Percentiles rank a stretch among this genome's conserved stretches.
Conservation (phyloP, 30 jellyfish, hydroid and myxozoan species). For the Pelagia noctiluca region DNA sequence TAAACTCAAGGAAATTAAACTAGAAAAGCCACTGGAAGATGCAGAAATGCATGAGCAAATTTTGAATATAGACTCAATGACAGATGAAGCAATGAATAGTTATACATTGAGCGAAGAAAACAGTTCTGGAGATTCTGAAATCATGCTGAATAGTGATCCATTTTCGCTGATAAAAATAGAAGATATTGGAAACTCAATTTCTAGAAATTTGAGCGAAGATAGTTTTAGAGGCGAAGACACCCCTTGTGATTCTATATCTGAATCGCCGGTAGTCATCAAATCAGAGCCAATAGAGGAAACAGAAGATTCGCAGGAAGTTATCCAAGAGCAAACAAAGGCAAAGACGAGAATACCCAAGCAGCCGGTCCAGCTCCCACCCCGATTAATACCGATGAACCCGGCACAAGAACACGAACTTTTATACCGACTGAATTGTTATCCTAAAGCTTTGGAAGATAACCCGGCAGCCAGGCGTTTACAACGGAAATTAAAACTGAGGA, state of each 20-base stretch:
- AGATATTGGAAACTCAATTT: slow-evolving; percentile 54
- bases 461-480: slow-evolving; percentile 83
- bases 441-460: slow-evolving; percentile 66
- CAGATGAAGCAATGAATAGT: slow-evolving; percentile 13
- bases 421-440: slow-evolving; percentile 61
- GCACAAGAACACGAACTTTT: slow-evolving; percentile 84
- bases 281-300: background rate
- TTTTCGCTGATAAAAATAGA: slow-evolving; percentile 63
- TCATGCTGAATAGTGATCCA: slow-evolving; percentile 45
- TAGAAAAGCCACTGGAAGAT: background rate
- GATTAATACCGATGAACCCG: slow-evolving; percentile 58
- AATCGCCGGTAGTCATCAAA: background rate
- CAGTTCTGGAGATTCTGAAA: slow-evolving; percentile 7
- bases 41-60: background rate
- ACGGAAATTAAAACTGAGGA: slow-evolving; percentile 78
- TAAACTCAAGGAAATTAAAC: background rate
- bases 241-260: slow-evolving; percentile 17
- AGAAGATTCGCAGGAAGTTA: slow-evolving; percentile 39
- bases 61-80: slow-evolving; percentile 8
- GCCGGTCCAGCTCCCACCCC: background rate
- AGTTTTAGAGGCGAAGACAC: background rate
- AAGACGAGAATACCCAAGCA: slow-evolving; percentile 2
- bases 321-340: slow-evolving; percentile 55
- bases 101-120: slow-evolving; percentile 12
- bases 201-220: slow-evolving; percentile 8